A percentile compares a stretch with the other conserved stretches of the same genome.
phyloP scores from a whole-genome alignment of 2,113 vertebrate species.

The Dendropsophus ebraccatus region DNA sequence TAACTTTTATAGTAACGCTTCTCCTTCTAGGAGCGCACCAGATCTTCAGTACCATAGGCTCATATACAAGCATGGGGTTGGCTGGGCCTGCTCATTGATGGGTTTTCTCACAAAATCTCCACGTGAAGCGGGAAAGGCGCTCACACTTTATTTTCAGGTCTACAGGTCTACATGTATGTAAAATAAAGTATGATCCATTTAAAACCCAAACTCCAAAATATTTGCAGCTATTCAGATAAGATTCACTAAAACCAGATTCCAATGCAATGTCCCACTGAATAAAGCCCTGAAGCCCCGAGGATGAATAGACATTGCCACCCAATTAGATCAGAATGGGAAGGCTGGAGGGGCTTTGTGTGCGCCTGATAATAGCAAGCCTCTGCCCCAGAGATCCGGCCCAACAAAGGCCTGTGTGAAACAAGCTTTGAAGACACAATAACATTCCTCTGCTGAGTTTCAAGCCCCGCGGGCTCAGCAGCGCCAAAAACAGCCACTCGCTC shows the following conservation, averaged over 20 bases:
- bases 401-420: constrained; percentile 69
- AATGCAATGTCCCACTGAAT: constrained; percentile 49
- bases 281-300: constrained; percentile 36
- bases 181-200: neutral
- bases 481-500: constrained; percentile 74
- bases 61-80: neutral
- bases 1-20: neutral
- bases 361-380: constrained; percentile 68
- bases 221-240: constrained; percentile 16
- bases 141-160: neutral
- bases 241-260: constrained; percentile 50
- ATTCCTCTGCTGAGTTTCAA: constrained; percentile 74
- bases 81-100: neutral
- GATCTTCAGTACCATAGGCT: constrained; percentile 4
- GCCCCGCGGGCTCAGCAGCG: constrained; percentile 73
- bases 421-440: constrained; percentile 78
- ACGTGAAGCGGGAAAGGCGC: too few relatives aligned
- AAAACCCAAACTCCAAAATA: neutral
- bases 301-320: constrained; percentile 60
- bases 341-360: constrained; percentile 65
- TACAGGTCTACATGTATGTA: neutral
- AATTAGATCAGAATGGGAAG: constrained; percentile 71
- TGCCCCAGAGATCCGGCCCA: constrained; percentile 67
- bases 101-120: neutral
- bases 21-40: neutral